Evolutionary conservation across 2,113 vertebrate genomes (phyloP).

Genomic region (Phodopus roborovskii): DNA sequence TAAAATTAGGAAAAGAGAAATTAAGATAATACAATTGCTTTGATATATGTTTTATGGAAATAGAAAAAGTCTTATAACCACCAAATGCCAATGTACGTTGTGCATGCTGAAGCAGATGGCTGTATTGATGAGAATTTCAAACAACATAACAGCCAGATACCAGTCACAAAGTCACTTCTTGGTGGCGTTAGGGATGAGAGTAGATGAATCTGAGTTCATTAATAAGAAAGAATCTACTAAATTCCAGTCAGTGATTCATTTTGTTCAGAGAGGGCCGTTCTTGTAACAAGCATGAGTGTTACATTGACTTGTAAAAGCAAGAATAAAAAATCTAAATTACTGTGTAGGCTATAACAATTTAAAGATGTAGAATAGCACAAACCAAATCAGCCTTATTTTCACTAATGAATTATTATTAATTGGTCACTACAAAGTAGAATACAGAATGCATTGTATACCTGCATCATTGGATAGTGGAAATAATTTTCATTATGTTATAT

Average conservation of each 20-base stretch:
- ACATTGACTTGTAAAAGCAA: constrained; percentile 33
- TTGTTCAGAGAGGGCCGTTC: background rate
- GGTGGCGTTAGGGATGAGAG: background rate
- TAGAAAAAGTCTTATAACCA: background rate
- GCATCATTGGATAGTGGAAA: background rate
- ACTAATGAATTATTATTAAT: background rate
- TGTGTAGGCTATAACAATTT: background rate
- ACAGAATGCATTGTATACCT: background rate
- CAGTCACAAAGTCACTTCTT: constrained; percentile 8
- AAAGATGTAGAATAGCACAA: background rate
- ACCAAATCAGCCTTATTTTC: background rate
- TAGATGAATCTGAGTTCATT: background rate
- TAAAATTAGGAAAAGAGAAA: constrained; percentile 46
- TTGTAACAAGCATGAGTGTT: background rate
- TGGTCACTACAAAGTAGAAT: constrained; percentile 6
- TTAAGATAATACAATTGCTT: background rate
- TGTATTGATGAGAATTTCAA: constrained; percentile 41
- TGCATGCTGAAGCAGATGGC: constrained; percentile 43
- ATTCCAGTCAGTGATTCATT: background rate
- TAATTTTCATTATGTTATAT: constrained; percentile 34
- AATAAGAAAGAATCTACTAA: background rate
- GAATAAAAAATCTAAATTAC: background rate
- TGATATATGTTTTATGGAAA: background rate
- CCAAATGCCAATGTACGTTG: background rate
- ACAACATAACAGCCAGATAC: constrained; percentile 13